Base-by-base conservation (phyloP, 2,113 vertebrate genomes). In the Balaeniceps rex region DNA sequence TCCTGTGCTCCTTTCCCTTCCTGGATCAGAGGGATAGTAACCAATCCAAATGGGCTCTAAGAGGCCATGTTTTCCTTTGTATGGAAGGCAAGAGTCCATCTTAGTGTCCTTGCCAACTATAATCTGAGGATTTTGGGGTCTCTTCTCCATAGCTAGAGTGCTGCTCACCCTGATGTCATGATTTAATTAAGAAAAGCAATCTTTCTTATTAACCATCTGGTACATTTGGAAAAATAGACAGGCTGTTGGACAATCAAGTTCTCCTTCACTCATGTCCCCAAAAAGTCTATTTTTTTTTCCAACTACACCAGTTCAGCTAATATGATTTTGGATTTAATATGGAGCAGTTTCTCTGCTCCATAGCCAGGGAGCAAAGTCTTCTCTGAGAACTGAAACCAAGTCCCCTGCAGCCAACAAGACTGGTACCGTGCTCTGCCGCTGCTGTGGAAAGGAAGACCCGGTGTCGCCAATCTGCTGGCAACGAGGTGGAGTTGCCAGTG, bases 121-220 rank as follows among this genome's bases (percentile, higher is more conserved):
- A 83, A 24, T 9, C 42, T 49, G 42, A 82, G 51, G 46, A 68
- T 61, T 88, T 74, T 0, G 18, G 34, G 14, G 12, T 71, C 18
- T 25, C 13, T 60, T 54, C 44, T 87, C 66, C 58, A 46, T 3
- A 72, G 21, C 12, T 69, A 47, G 40, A 44, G 14, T 76, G 31
- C 28, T 72, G 31, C 29, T 92, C 23, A 79, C 18, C 4, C 42
- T 4, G 10, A 34, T 24, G 17, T 10, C 0, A 0, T 44, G 10
- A 42, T 69, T 88, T 60, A 72, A 57, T 65, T 49, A 69, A 44
- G 10, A 61, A 83, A 86, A 29, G 22, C 19, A 65, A 17, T 33
- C 28, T 64, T 88, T 68, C n/a, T 36, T 65, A 34, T 52, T 54
- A 77, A 88, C 8, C 10, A 54, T 8, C 22, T 13, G 28, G 34